Base-by-base conservation (phyloP, 2,797 vertebrate species). In the Martes flavigula region DNA sequence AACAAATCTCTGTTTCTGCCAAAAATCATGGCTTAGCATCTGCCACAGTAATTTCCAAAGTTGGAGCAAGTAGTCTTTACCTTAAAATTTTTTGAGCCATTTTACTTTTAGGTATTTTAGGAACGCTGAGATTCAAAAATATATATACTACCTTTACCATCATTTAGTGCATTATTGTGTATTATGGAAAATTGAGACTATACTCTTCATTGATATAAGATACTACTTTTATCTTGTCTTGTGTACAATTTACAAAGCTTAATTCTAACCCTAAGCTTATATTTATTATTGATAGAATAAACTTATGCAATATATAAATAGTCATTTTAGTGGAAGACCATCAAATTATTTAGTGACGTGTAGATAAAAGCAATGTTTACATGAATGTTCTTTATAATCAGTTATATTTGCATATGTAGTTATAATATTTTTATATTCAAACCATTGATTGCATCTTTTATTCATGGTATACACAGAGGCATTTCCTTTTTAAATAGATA, bases 61-160 rank as follows among this genome's bases (percentile, higher is more conserved):
- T 0, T 96, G 75, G 60, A 98, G 85, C 21, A 94, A 27, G 2
- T 75, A 87, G 30, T 56, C 64, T 95, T 97, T 97, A 97, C 92
- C 90, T 98, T 98, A 51, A 97, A 96, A 96, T 95, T 81, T 40
- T 81, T 58, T 6, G 51, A 96, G 81, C 85, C 27, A 91, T 90
- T 98, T 98, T 95, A 89, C 8, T 97, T 38, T 96, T 97, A 95
- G 92, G 72, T 78, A 97, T 95, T 96, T 97, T 98, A 96, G 82
- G 46, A 96, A n/a, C 21, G 56, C 82, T 96, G 77, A 91, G 92
- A 96, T 95, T 58, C n/a, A 62, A 96, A 94, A 46, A 46, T 60
- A 12, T 46, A 46, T 89, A 56, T 0, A 43, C 7, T 51, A 73
- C 78, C 21, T 93, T 90, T 88, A 64, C 7, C 51, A 94, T 90